A percentile compares a stretch with the other conserved stretches of the same genome.
These are phyloP conservation scores for Chiridota heheva DNA, from an alignment of 35 echinoderm and acorn worm genomes.

Conservation along the genomic window DNA sequence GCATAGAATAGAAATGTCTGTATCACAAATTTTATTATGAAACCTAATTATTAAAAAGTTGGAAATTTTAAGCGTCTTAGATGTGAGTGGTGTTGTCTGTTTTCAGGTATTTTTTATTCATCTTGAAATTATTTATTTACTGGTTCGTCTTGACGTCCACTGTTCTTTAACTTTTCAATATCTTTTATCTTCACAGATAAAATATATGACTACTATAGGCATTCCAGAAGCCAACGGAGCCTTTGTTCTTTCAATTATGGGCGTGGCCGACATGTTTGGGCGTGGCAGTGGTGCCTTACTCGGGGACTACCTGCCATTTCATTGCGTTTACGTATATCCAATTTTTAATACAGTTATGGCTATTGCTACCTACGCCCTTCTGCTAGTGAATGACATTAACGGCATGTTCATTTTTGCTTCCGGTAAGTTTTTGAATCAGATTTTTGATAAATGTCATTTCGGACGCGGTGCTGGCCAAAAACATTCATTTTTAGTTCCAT, in stretches of 20 bases:
- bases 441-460: not conserved
- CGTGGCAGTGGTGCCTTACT: conserved; percentile 50
- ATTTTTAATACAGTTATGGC: conserved; percentile 79
- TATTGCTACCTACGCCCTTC: conserved; percentile 58
- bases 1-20: too few species aligned
- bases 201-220: conserved; percentile 96
- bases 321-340: conserved; percentile 79
- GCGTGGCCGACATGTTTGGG: conserved; percentile 74
- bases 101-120: too few species aligned
- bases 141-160: too few species aligned
- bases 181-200: conserved; percentile 65
- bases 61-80: too few species aligned
- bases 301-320: conserved; percentile 77
- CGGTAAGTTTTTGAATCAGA: conserved; percentile 51
- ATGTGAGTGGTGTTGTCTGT: too few species aligned
- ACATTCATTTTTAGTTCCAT: too few species aligned
- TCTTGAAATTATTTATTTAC: too few species aligned
- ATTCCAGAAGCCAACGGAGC: conserved; percentile 56
- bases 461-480: not conserved
- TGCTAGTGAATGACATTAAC: conserved; percentile 51
- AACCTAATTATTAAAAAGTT: too few species aligned
- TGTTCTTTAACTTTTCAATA: too few species aligned
- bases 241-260: conserved; percentile 75
- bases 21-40: too few species aligned
- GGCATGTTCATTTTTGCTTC: conserved; percentile 78